Conservation (phyloP, 2,113 vertebrate species). For the Macroglossus sobrinus region DNA sequence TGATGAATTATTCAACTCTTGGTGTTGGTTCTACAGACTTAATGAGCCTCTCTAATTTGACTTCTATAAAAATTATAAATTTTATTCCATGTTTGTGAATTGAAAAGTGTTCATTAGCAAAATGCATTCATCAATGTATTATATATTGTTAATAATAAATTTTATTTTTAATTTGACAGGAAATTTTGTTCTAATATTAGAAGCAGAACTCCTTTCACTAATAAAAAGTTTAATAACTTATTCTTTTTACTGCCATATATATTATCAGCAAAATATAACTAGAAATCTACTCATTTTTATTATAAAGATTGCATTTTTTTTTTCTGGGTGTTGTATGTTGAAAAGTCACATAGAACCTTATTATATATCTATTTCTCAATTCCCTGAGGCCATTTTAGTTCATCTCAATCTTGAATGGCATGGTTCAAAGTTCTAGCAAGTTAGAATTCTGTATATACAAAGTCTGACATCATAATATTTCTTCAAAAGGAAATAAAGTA, state of each 20-base stretch:
- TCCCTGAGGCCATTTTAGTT: background rate
- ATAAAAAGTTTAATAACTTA: constrained; percentile 17
- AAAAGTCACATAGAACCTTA: background rate
- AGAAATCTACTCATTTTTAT: background rate
- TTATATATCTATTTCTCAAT: background rate
- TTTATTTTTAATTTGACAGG: background rate
- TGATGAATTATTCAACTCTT: constrained; percentile 81
- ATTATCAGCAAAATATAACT: background rate
- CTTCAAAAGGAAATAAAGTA: background rate
- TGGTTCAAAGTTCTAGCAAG: background rate
- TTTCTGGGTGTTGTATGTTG: background rate
- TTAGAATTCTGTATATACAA: background rate
- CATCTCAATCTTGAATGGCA: background rate
- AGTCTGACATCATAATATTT: background rate
- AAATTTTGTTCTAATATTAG: constrained; percentile 13
- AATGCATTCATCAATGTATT: constrained; percentile 50
- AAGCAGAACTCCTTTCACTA: background rate
- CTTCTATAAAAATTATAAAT: constrained; percentile 70
- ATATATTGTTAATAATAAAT: constrained; percentile 28
- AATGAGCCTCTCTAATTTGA: constrained; percentile 79
- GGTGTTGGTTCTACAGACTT: constrained; percentile 76
- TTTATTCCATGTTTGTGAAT: constrained; percentile 74
- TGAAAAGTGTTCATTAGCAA: constrained; percentile 70
- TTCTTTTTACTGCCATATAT: background rate
- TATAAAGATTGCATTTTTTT: background rate